These are phyloP conservation scores for Eurosta solidaginis DNA, from an alignment of 1,140 invertebrate genomes.

Conservation along the genomic window DNA sequence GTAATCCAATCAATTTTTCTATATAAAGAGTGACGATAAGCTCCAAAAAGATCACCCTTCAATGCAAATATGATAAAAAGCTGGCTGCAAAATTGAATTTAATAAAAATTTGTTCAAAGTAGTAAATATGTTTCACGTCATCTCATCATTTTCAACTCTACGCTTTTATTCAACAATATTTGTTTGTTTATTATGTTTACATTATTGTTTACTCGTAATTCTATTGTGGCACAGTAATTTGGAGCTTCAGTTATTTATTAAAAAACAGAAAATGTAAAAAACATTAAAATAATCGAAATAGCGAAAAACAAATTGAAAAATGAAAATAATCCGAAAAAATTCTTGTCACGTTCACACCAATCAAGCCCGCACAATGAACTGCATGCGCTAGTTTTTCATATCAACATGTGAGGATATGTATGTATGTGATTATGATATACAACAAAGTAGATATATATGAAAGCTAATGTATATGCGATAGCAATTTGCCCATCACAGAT, in stretches of 20 bases:
- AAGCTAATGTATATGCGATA: too few relatives aligned
- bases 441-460: neutral
- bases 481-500: too few relatives aligned
- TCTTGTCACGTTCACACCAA: slow-evolving; percentile 5
- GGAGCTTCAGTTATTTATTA: neutral
- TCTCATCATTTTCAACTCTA: too few relatives aligned
- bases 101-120: too few relatives aligned
- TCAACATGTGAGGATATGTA: neutral
- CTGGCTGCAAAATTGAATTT: too few relatives aligned
- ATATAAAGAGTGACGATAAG: too few relatives aligned
- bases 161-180: too few relatives aligned
- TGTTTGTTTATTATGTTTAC: too few relatives aligned
- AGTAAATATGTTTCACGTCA: too few relatives aligned
- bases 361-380: slow-evolving; percentile 4
- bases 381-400: neutral
- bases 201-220: neutral
- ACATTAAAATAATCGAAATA: neutral
- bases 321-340: neutral
- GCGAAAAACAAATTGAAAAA: neutral
- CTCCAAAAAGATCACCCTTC: too few relatives aligned
- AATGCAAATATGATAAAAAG: too few relatives aligned
- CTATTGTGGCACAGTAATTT: neutral
- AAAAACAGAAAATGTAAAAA: neutral
- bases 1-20: too few relatives aligned
- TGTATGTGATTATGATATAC: neutral